phyloP scores from a whole-genome alignment of 2,113 vertebrate genomes.

The Notothenia rossii region DNA sequence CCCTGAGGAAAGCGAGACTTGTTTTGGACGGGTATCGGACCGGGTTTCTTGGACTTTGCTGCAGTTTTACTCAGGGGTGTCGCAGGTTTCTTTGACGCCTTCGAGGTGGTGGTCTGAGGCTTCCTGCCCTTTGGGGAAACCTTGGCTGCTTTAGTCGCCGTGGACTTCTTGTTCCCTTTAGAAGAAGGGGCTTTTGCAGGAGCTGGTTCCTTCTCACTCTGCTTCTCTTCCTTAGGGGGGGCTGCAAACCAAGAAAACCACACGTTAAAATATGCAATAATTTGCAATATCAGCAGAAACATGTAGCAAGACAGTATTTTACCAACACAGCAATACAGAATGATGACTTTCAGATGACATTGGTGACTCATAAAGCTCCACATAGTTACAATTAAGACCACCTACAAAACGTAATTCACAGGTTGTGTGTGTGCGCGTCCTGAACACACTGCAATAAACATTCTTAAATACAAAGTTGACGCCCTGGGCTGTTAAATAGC shows the following conservation, averaged over 20 bases:
- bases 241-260: constrained; percentile 65
- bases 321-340: not conserved
- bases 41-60: constrained; percentile 75
- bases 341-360: not conserved
- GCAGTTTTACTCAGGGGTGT: constrained; percentile 47
- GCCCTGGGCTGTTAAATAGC: not conserved
- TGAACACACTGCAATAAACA: not conserved
- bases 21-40: constrained; percentile 57
- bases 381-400: not conserved
- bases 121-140: constrained; percentile 76
- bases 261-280: constrained; percentile 36
- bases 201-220: constrained; percentile 64
- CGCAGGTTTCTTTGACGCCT: constrained; percentile 68
- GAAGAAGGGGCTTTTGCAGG: constrained; percentile 18
- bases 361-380: not conserved
- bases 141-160: constrained; percentile 62
- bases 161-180: constrained; percentile 73
- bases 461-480: constrained; percentile 23
- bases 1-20: constrained; percentile 67
- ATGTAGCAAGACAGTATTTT: not conserved
- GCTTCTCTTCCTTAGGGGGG: constrained; percentile 75
- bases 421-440: no score
- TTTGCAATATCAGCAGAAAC: not conserved
- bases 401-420: not conserved
- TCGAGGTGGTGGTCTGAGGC: constrained; percentile 43